These are phyloP conservation scores for Myotis pilosus DNA, from an alignment of 2,797 vertebrate genomes.

Conservation along the genomic window DNA sequence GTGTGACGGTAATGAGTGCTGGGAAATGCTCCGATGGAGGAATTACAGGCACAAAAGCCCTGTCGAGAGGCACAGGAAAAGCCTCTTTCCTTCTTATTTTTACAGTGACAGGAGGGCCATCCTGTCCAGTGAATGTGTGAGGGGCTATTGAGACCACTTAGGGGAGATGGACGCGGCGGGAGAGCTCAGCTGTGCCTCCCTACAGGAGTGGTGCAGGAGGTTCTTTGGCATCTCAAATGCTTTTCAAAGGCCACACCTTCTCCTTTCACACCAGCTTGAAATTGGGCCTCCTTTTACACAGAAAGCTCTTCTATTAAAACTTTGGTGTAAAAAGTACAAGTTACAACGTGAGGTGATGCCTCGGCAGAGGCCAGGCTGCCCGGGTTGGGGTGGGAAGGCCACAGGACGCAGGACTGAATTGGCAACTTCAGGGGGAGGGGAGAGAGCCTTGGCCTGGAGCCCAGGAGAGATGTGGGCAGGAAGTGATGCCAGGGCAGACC, in stretches of 20 bases:
- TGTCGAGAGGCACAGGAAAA: conserved; percentile 64
- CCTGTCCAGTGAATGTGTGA: conserved; percentile 2
- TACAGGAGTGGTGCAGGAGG: conserved; percentile 51
- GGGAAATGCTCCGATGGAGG: conserved; percentile 45
- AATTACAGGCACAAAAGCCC: conserved; percentile 64
- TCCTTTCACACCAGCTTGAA: conserved; percentile 52
- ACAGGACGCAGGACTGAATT: not conserved
- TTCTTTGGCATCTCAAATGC: conserved; percentile 54
- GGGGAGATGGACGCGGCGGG: not conserved
- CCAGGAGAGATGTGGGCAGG: not conserved
- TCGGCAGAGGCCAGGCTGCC: not conserved
- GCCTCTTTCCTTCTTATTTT: conserved; percentile 48
- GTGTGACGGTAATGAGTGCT: conserved; percentile 59
- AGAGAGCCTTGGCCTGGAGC: not conserved
- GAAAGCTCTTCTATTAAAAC: conserved; percentile 67
- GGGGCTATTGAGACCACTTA: conserved; percentile 49
- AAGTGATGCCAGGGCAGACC: not conserved
- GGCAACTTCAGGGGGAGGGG: not conserved
- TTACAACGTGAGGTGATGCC: not conserved
- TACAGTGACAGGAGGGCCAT: not conserved
- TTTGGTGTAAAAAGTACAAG: not conserved
- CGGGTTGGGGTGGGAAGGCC: not conserved
- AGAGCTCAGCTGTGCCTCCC: not conserved
- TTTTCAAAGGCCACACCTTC: conserved; percentile 62
- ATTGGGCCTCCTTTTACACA: conserved; percentile 60